phyloP scores from a whole-genome alignment of 2,113 vertebrate species.

The Paedocypris sp. region DNA sequence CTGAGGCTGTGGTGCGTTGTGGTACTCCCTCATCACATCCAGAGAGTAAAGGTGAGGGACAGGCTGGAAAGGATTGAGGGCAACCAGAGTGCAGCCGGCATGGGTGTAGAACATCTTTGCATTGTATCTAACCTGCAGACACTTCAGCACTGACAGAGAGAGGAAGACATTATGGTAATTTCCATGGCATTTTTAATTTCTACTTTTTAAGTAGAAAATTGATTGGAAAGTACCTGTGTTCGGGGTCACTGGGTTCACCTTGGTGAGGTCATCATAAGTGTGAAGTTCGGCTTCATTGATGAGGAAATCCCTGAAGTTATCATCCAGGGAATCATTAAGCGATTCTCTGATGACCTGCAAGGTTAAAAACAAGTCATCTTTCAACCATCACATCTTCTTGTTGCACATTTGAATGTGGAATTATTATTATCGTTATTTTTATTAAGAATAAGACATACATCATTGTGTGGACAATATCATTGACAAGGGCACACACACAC shows the following conservation, averaged over 20 bases:
- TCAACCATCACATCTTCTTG: constrained; percentile 55
- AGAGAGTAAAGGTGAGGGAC: constrained; percentile 74
- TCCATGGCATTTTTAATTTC: neutral
- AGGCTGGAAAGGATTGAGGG: constrained; percentile 86
- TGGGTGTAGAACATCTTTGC: constrained; percentile 80
- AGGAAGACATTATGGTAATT: constrained; percentile 30
- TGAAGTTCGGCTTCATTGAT: constrained; percentile 68
- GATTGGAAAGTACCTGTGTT: constrained; percentile 65
- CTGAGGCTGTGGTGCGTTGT: constrained; percentile 71
- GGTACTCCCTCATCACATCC: constrained; percentile 84
- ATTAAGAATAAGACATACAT: too few species aligned
- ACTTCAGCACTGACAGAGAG: constrained; percentile 73
- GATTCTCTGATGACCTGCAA: constrained; percentile 25
- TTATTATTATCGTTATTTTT: too few species aligned
- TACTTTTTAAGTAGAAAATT: neutral
- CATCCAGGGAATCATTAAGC: constrained; percentile 57
- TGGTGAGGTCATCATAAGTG: constrained; percentile 85
- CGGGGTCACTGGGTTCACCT: constrained; percentile 87
- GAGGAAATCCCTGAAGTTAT: constrained; percentile 73
- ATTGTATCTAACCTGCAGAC: constrained; percentile 82
- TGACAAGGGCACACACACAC: too few species aligned
- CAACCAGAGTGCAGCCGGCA: constrained; percentile 91
- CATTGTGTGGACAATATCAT: too few species aligned
- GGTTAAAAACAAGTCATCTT: constrained; percentile 35
- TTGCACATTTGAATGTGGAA: neutral